A percentile compares a stretch with the other conserved stretches of the same genome.
These are phyloP conservation scores for Microcebus jonahi DNA, from an alignment of 2,113 vertebrate genomes.

Conservation along the genomic window DNA sequence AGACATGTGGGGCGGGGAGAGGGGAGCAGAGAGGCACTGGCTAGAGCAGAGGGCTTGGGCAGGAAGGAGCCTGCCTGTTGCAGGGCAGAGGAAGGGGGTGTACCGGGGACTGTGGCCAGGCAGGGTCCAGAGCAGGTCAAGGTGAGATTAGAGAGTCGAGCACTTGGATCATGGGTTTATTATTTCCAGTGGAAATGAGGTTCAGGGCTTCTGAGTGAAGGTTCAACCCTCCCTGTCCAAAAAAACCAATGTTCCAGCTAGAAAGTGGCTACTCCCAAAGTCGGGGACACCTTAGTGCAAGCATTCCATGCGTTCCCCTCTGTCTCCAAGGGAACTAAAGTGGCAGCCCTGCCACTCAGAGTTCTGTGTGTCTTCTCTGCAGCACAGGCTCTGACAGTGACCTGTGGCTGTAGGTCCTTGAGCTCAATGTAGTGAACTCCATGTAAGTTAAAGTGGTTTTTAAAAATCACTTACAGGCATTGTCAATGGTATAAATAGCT, in stretches of 20 bases:
- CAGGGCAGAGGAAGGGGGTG: neutral
- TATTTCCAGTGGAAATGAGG: neutral
- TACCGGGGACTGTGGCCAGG: neutral
- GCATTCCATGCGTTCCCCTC: neutral
- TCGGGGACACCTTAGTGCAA: fast-evolving
- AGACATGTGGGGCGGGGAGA: neutral
- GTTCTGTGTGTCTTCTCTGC: neutral
- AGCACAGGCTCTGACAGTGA: neutral
- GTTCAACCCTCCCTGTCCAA: neutral
- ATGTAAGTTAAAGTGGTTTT: neutral
- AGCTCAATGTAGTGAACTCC: neutral
- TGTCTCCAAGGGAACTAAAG: neutral
- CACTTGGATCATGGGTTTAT: too few relatives aligned
- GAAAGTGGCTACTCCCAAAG: neutral
- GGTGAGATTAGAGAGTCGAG: neutral
- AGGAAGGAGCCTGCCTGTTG: neutral
- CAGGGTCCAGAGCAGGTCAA: neutral
- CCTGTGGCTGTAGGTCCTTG: neutral
- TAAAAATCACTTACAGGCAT: neutral
- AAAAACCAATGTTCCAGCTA: neutral
- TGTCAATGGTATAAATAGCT: neutral
- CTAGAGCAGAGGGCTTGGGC: neutral
- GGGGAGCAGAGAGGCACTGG: neutral
- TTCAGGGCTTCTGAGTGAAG: neutral
- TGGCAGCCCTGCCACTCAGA: neutral